Evolutionary conservation across 2,888 invertebrate genomes (phyloP).

Genomic region (Troides oblongomaculatus): DNA sequence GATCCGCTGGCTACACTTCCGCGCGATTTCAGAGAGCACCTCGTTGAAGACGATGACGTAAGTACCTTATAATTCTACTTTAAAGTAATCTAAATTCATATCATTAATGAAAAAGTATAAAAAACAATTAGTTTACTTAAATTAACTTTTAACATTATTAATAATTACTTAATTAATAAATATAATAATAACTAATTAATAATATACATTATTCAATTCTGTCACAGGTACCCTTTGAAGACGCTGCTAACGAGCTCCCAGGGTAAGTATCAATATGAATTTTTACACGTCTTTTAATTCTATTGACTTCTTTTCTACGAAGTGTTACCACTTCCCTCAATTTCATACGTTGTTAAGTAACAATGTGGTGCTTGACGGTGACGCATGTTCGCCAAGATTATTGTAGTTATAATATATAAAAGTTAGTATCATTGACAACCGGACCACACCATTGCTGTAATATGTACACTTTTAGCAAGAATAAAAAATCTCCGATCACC

Average conservation of each 20-base stretch:
- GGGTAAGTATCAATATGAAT: slow-evolving; percentile 43
- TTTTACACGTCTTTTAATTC: neutral
- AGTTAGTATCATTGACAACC: no score
- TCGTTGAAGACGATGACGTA: slow-evolving; percentile 22
- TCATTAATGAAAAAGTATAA: neutral
- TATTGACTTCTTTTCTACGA: neutral
- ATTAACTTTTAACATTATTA: no score
- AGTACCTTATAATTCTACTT: neutral
- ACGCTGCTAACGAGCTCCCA: slow-evolving; percentile 51
- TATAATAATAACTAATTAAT: neutral
- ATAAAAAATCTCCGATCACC: no score
- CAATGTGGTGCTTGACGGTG: no score
- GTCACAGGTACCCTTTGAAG: slow-evolving; percentile 43
- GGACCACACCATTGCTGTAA: no score
- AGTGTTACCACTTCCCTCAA: no score
- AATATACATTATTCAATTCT: neutral
- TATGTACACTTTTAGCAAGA: no score
- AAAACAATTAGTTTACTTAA: neutral
- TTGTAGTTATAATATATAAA: no score
- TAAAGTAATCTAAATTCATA: neutral
- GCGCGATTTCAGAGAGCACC: slow-evolving; percentile 4
- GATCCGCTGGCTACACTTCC: slow-evolving; percentile 18
- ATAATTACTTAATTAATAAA: no score
- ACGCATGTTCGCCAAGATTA: no score
- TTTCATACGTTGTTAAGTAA: no score